Percentiles rank a stretch among this genome's conserved stretches.
These are phyloP conservation scores for Entosphenus tridentatus DNA, from an alignment of 2,113 vertebrate genomes.

Conservation along the genomic window DNA sequence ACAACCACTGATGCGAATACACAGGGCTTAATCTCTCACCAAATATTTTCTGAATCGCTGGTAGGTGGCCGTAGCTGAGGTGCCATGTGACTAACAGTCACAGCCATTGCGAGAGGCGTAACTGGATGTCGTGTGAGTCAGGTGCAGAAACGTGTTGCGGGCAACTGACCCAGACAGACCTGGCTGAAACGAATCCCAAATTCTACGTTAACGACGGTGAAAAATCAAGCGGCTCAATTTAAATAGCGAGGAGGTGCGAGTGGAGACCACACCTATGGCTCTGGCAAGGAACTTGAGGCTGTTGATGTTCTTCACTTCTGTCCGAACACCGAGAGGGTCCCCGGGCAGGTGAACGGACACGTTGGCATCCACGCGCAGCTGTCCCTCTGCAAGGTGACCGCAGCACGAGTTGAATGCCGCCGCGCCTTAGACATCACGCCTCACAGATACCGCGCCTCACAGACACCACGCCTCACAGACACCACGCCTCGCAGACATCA, in stretches of 20 bases:
- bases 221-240: no score
- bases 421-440: neutral
- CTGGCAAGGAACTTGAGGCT: slow-evolving; percentile 55
- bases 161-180: no score
- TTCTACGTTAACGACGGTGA: no score
- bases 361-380: slow-evolving; percentile 87
- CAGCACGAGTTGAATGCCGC: neutral
- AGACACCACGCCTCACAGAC: neutral
- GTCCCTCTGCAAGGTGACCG: slow-evolving; percentile 35
- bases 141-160: no score
- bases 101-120: no score
- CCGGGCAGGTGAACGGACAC: slow-evolving; percentile 65
- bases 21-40: no score
- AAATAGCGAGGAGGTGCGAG: neutral
- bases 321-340: slow-evolving; percentile 49
- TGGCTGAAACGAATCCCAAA: no score
- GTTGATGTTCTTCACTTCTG: slow-evolving; percentile 97
- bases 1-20: neutral
- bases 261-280: slow-evolving; percentile 49
- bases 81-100: no score
- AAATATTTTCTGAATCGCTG: no score
- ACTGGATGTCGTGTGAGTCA: no score
- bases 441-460: neutral
- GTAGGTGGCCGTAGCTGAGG: no score
- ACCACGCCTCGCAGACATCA: neutral